Evolutionary conservation across 2,888 invertebrate genomes (phyloP).

Genomic region (Nipponacmea schrenckii): DNA sequence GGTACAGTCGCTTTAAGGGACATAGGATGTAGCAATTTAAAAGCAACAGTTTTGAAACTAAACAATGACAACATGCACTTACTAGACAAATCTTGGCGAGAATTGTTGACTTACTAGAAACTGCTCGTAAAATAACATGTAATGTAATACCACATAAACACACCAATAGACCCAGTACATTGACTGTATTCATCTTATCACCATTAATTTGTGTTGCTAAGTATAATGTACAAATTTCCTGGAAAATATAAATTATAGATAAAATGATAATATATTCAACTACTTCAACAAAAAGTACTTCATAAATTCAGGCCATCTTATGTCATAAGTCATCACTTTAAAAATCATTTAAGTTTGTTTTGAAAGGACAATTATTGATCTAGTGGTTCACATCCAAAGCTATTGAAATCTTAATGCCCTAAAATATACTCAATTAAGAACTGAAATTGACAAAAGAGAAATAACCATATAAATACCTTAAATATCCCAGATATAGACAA

Average conservation of each 20-base stretch:
- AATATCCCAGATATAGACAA: conserved; percentile 95
- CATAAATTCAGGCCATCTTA: no score
- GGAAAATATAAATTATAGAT: conserved; percentile 57
- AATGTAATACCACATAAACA: conserved; percentile 88
- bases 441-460: background rate
- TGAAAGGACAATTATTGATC: background rate
- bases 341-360: background rate
- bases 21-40: no score
- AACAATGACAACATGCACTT: background rate
- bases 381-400: no score
- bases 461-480: conserved; percentile 76
- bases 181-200: conserved; percentile 84
- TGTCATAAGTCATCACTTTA: no score
- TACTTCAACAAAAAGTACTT: no score
- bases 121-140: conserved; percentile 76
- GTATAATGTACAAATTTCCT: conserved; percentile 93
- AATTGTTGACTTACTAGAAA: conserved; percentile 47
- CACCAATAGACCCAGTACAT: conserved; percentile 84
- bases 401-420: no score
- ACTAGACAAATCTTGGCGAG: background rate
- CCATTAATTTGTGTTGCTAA: conserved; percentile 88
- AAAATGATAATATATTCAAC: no score
- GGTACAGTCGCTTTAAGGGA: no score
- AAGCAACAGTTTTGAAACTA: no score
- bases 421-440: no score